Conservation (phyloP, 1,140 invertebrate species). For the Odontomachus brunneus region DNA sequence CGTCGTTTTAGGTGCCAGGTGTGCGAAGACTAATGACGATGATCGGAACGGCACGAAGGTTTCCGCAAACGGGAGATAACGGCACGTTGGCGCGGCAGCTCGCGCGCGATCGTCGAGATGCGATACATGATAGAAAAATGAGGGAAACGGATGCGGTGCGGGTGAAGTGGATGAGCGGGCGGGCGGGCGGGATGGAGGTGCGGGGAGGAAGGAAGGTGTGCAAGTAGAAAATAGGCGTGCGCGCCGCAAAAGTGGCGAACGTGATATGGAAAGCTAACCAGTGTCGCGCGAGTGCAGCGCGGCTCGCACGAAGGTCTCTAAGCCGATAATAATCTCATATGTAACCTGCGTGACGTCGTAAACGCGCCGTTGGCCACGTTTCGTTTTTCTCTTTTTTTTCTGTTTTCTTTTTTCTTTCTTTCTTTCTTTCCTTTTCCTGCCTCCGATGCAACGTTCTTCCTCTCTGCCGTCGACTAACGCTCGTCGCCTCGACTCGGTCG, state of each 20-base stretch:
- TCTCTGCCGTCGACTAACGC: slow-evolving; percentile 5
- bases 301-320: slow-evolving; percentile 53
- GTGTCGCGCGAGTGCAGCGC: slow-evolving; percentile 57
- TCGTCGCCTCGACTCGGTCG: neutral
- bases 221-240: slow-evolving; percentile 66
- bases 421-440: neutral
- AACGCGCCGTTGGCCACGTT: slow-evolving; percentile 62
- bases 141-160: slow-evolving; percentile 14
- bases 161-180: neutral
- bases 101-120: slow-evolving; percentile 46
- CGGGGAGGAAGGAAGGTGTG: slow-evolving; percentile 21
- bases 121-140: slow-evolving; percentile 29
- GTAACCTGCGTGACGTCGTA: slow-evolving; percentile 78
- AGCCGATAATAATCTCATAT: slow-evolving; percentile 80
- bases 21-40: slow-evolving; percentile 50
- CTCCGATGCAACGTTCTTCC: slow-evolving; percentile 15
- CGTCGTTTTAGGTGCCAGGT: neutral
- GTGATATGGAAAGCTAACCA: slow-evolving; percentile 70
- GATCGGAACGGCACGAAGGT: slow-evolving; percentile 44
- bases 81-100: neutral
- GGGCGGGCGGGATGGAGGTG: neutral
- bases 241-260: slow-evolving; percentile 54
- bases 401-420: slow-evolving; percentile 19
- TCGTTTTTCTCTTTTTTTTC: slow-evolving; percentile 32
- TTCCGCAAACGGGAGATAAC: slow-evolving; percentile 43